Base-by-base conservation (phyloP, 2,888 invertebrate genomes). In the Watsonalla cultraria region DNA sequence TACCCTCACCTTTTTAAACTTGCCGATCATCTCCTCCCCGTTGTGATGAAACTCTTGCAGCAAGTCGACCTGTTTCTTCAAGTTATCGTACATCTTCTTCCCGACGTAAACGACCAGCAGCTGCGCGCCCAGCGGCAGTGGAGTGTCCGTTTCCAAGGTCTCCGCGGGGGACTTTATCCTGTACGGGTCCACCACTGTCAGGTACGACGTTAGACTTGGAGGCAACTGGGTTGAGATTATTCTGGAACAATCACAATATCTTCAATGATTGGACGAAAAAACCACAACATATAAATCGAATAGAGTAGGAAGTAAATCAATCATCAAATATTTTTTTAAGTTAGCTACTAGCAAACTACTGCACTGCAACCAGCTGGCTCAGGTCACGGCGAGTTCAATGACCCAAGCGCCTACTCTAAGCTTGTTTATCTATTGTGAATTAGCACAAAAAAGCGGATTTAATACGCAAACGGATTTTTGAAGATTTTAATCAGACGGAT, bases 81-180 rank as follows among this genome's bases (percentile, higher is more conserved):
- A 71, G 61, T 80, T 88, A 0, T 84, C 82, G 66, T 93, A 94
- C 59, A 95, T 93, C 54, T 92, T 90, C 57, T 91, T 91, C 0
- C 93, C 92, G 35, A 97, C 91, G 72, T 95, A 97, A 0, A 97
- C 94, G 34, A 93, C 93, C 42, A 97, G 83, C 57, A 97, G 92
- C 76, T 96, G 95, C 0, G 96, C 95, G 0, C 97, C 97, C 14
- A 94, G 86, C 0, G 97, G 97, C 54, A 97, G 82, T 51, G 96
- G 94, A 64, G 95, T 95, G 61, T 93, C 92, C 0, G 92, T 90
- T 48, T 84, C 74, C 42, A 95, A 85, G 46, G 90, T 88, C 77
- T 96, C 96, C 0, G 96, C 96, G 0, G 96, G 95, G 0, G 95
- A 94, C 87, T 96, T 96, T 78, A 97, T 95, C 66, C 96, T 92